Evolutionary conservation across 2,888 invertebrate species (phyloP), one percentile per base, ranked within the genome.

Genomic region (Torymus aiolomorphi): DNA sequence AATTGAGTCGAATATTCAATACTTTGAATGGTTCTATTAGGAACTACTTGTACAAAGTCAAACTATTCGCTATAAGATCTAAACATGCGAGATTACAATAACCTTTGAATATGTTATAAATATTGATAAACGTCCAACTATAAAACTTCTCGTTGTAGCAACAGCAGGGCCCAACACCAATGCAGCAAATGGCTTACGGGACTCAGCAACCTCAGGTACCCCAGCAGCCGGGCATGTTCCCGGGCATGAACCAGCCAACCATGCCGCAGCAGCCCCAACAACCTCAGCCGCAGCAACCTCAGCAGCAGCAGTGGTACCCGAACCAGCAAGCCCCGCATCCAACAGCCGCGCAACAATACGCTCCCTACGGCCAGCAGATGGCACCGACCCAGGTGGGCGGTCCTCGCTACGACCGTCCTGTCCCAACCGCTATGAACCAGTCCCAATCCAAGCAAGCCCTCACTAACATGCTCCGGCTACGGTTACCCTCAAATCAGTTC

Each of bases 381-480:
- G 90, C 92, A 0, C 88, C 89, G 0, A 84, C 88, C 1, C 88
- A 88, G 18, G 85, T 82, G 1, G 83, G 84, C 18, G 90, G 88
- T 5, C 89, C 88, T 0, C 87, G 91, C 73, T 90, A 88, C 65
- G 90, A 91, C 65, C 86, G 93, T 4, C 91, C 91, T 0, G 88
- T 89, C 8, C 76, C 76, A 5, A 42, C 42, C 0, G 49, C 78
- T 5, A 52, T 78, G 10, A 92, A 95, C 84, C 95, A 90, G 76
- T 89, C 95, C 88, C 95, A 95, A 84, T 95, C 95, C 5, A 97
- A 97, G 87, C 96, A 96, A 88, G 97, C 97, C 0, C 91, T 97
- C 57, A 95, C 96, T 71, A 95, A 96, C 86, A 96, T 97, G 96
- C 91, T 97, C 74, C 93, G 96, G 0, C 94, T 95, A 86, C 92